Evolutionary conservation across 1,140 invertebrate genomes (phyloP).

Genomic region (Drosophila yakuba): DNA sequence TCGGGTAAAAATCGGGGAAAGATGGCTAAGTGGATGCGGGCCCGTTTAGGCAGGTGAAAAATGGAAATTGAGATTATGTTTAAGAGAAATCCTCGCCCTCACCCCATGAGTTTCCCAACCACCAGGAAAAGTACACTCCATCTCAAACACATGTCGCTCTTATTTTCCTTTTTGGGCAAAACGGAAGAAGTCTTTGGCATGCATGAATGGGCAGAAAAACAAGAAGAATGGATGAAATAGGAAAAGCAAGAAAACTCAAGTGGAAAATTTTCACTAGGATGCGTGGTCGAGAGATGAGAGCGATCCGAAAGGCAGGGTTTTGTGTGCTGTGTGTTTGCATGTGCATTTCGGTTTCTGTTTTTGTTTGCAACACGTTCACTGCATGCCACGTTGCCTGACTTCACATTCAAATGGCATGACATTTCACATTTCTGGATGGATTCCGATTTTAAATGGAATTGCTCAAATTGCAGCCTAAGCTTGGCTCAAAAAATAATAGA

Average conservation of each 20-base stretch:
- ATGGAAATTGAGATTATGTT: conserved; percentile 77
- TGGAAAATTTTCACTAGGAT: conserved; percentile 72
- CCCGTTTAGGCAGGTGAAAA: conserved; percentile 76
- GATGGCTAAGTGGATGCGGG: conserved; percentile 73
- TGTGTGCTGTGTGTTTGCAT: conserved; percentile 32
- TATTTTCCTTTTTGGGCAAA: conserved; percentile 40
- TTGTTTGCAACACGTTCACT: conserved; percentile 73
- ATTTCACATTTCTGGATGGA: conserved; percentile 58
- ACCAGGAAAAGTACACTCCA: conserved; percentile 22
- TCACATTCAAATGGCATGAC: conserved; percentile 63
- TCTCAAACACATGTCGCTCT: conserved; percentile 76
- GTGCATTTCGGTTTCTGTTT: conserved; percentile 47
- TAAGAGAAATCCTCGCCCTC: conserved; percentile 11
- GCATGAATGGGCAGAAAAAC: conserved; percentile 56
- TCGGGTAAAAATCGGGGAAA: conserved; percentile 8
- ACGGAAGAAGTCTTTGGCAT: conserved; percentile 67
- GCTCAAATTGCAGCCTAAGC: conserved; percentile 52
- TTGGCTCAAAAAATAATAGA: conserved; percentile 18
- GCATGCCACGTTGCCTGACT: conserved; percentile 55
- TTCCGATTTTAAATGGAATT: conserved; percentile 43
- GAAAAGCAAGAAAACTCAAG: conserved; percentile 65
- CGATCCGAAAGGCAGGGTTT: conserved; percentile 34
- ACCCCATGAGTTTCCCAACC: conserved; percentile 18
- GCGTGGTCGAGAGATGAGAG: conserved; percentile 23
- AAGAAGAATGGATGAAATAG: conserved; percentile 1